phyloP scores from a whole-genome alignment of 2,888 invertebrate species.

The Isotomurus palustris region DNA sequence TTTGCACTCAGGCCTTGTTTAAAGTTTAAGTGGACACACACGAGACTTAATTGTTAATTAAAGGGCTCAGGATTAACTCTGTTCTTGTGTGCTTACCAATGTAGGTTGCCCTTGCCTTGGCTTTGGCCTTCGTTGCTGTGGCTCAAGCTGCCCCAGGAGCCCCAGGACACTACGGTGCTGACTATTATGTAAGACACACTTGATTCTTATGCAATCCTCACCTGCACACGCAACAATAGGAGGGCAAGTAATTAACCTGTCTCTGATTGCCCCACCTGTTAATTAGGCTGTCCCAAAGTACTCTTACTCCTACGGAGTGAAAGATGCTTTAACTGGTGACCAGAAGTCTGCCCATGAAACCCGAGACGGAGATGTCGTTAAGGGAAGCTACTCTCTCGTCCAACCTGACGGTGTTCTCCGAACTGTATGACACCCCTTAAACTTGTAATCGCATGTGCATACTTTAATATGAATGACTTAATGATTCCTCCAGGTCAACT shows the following conservation, averaged over 20 bases:
- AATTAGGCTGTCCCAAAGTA: slow-evolving; percentile 8
- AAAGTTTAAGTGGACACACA: too few species aligned
- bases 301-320: slow-evolving; percentile 7
- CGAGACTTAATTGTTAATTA: too few species aligned
- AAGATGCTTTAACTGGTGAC: slow-evolving; percentile 10
- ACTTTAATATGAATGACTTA: background rate
- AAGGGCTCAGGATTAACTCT: too few species aligned
- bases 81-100: too few species aligned
- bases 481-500: slow-evolving; percentile 5
- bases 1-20: too few species aligned
- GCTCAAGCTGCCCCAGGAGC: slow-evolving; percentile 7
- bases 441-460: background rate
- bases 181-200: slow-evolving; percentile 5
- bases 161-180: slow-evolving; percentile 1
- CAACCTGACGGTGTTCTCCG: slow-evolving; percentile 13
- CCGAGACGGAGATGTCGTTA: slow-evolving; percentile 8
- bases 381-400: slow-evolving; percentile 8
- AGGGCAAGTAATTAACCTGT: too few species aligned
- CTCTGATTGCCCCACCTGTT: too few species aligned
- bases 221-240: too few species aligned
- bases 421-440: too few species aligned
- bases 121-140: slow-evolving; percentile 11
- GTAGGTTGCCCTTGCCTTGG: slow-evolving; percentile 8
- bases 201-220: too few species aligned
- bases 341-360: slow-evolving; percentile 8